phyloP scores from a whole-genome alignment of 2,113 vertebrate genomes.

The Lophura nycthemera region DNA sequence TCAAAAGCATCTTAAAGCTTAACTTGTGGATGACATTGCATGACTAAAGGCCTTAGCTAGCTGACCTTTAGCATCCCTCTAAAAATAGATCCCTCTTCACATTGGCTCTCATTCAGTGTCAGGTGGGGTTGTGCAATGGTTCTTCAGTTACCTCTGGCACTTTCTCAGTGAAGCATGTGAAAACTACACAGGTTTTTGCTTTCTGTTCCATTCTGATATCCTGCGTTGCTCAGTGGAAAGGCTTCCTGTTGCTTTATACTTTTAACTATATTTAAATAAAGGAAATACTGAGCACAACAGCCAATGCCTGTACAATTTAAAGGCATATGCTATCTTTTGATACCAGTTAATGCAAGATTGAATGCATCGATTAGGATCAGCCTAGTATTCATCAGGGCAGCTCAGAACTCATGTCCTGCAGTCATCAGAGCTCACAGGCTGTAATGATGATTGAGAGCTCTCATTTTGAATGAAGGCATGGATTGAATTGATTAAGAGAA shows the following conservation, averaged over 20 bases:
- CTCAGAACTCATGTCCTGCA: neutral
- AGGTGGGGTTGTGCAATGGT: slow-evolving; percentile 32
- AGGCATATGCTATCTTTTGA: neutral
- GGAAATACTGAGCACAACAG: neutral
- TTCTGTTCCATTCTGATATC: neutral
- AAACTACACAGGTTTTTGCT: neutral
- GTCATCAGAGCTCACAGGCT: neutral
- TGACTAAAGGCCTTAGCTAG: neutral
- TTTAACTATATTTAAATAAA: neutral
- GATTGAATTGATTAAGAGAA: neutral
- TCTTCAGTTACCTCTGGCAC: slow-evolving; percentile 45
- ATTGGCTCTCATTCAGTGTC: neutral
- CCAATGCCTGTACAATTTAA: neutral
- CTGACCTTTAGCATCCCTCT: slow-evolving; percentile 63
- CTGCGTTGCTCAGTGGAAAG: neutral
- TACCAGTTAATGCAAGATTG: neutral
- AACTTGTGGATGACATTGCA: neutral
- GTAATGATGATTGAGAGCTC: neutral
- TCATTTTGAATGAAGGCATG: neutral
- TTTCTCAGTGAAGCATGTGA: slow-evolving; percentile 5
- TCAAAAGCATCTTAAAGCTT: slow-evolving; percentile 1
- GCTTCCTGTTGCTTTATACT: neutral
- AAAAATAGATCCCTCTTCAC: slow-evolving; percentile 59
- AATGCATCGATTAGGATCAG: neutral
- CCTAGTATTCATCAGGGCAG: neutral